Evolutionary conservation across 2,888 invertebrate species (phyloP).

Genomic region (Tetrapedia diversipes): DNA sequence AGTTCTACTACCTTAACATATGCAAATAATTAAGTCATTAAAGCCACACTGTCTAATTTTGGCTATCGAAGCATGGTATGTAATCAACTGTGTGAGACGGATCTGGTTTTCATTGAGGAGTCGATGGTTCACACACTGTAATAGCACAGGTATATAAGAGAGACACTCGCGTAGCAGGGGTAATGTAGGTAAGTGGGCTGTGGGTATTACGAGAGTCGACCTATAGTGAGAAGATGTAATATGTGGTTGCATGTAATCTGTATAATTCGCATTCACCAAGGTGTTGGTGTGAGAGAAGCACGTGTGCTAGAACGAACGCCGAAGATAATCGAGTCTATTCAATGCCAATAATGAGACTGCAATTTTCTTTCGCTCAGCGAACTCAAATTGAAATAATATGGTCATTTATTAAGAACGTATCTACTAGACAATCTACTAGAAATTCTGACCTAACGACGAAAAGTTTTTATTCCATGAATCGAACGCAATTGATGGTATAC

Average conservation of each 20-base stretch:
- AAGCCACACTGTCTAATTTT: constrained; percentile 5
- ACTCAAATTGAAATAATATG: constrained; percentile 12
- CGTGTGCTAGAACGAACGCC: constrained; percentile 42
- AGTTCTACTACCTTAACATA: background rate
- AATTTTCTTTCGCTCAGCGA: constrained; percentile 33
- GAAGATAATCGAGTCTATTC: constrained; percentile 54
- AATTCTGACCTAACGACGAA: background rate
- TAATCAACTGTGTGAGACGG: constrained; percentile 3
- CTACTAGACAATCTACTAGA: background rate
- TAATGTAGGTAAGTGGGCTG: constrained; percentile 83
- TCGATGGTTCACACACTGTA: constrained; percentile 51
- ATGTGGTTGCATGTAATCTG: constrained; percentile 60
- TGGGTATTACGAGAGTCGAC: constrained; percentile 79
- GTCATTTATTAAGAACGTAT: constrained; percentile 13
- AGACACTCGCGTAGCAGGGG: constrained; percentile 27
- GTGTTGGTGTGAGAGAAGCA: constrained; percentile 27
- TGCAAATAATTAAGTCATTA: background rate
- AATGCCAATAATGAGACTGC: constrained; percentile 51
- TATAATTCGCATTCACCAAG: constrained; percentile 26
- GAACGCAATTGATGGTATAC: background rate
- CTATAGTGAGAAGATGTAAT: constrained; percentile 68
- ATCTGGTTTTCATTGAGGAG: constrained; percentile 41
- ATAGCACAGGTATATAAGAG: constrained; percentile 22
- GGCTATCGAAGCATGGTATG: constrained; percentile 11
- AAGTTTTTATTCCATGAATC: background rate